A percentile compares a stretch with the other conserved stretches of the same genome.
These are phyloP conservation scores for Drosophila colorata DNA, from an alignment of 2,888 invertebrate genomes.

Conservation along the genomic window DNA sequence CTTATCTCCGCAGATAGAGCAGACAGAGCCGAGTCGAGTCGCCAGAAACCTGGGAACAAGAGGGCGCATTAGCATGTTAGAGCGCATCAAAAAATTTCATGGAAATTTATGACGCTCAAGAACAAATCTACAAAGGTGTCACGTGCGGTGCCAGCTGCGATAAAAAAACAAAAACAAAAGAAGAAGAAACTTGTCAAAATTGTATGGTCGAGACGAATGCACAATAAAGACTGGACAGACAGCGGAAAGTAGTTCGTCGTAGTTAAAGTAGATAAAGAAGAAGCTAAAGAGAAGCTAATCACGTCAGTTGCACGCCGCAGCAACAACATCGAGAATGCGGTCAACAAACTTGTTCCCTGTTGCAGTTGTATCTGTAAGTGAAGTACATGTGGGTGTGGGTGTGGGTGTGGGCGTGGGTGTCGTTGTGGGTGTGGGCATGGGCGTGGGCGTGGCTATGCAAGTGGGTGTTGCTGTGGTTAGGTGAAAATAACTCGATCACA, in stretches of 20 bases:
- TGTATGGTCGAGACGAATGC: slow-evolving; percentile 70
- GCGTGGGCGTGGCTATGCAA: background rate
- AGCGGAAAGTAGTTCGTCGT: slow-evolving; percentile 39
- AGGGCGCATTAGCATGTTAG: slow-evolving; percentile 66
- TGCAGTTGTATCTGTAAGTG: slow-evolving; percentile 30
- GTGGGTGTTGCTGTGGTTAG: slow-evolving; percentile 9
- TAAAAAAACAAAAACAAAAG: too few species aligned
- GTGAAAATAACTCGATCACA: slow-evolving; percentile 28
- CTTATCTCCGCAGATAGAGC: slow-evolving; percentile 45
- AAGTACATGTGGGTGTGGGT: background rate
- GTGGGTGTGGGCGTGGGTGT: slow-evolving; percentile 8
- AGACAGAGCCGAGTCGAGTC: slow-evolving; percentile 4
- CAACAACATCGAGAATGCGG: slow-evolving; percentile 61
- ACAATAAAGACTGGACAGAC: slow-evolving; percentile 47
- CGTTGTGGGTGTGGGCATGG: background rate
- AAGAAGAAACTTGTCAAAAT: slow-evolving; percentile 71
- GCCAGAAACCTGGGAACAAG: background rate
- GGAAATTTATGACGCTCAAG: slow-evolving; percentile 70
- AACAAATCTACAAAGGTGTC: slow-evolving; percentile 66
- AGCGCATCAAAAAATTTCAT: slow-evolving; percentile 63
- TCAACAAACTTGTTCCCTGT: slow-evolving; percentile 74
- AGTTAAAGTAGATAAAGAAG: slow-evolving; percentile 69
- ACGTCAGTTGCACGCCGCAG: slow-evolving; percentile 36
- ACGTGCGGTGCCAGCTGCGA: slow-evolving; percentile 58
- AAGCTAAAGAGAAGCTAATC: slow-evolving; percentile 70